phyloP scores from a whole-genome alignment of 1,140 invertebrate species.

The Colletes latitarsis region DNA sequence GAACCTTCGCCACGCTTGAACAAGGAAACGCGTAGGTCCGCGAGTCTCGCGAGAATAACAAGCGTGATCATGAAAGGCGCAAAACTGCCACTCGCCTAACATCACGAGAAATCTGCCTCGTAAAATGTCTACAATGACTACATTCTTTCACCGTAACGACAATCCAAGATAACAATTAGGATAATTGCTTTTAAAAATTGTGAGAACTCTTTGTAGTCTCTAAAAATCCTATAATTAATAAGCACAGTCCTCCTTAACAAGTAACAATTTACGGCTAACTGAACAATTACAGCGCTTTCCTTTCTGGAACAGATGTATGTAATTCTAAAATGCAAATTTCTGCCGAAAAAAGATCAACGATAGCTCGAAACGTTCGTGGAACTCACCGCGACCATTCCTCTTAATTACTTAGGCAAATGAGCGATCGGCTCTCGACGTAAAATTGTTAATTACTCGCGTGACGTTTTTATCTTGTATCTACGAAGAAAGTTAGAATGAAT shows the following conservation, averaged over 20 bases:
- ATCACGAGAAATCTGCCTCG: neutral
- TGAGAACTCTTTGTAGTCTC: neutral
- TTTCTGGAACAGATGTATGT: neutral
- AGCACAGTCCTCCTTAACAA: too few relatives aligned
- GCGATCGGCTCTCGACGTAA: neutral
- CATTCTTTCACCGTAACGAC: neutral
- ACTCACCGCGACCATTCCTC: too few relatives aligned
- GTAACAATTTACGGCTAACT: neutral
- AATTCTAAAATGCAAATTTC: neutral
- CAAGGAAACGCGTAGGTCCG: neutral
- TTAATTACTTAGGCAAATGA: constrained; percentile 15
- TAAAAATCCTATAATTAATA: too few relatives aligned
- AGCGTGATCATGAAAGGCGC: neutral
- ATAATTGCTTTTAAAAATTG: neutral
- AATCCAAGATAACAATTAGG: neutral
- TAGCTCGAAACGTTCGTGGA: neutral
- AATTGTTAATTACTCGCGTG: neutral
- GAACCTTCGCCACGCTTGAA: neutral
- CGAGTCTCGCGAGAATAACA: neutral
- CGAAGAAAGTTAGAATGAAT: constrained; percentile 9
- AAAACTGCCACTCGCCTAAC: neutral
- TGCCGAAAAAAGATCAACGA: neutral
- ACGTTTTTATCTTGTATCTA: neutral
- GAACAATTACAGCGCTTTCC: constrained; percentile 3
- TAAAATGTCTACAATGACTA: neutral